A percentile compares a stretch with the other conserved stretches of the same genome.
These are phyloP conservation scores for Mus minutoides DNA, from an alignment of 2,797 vertebrate species.

Conservation along the genomic window DNA sequence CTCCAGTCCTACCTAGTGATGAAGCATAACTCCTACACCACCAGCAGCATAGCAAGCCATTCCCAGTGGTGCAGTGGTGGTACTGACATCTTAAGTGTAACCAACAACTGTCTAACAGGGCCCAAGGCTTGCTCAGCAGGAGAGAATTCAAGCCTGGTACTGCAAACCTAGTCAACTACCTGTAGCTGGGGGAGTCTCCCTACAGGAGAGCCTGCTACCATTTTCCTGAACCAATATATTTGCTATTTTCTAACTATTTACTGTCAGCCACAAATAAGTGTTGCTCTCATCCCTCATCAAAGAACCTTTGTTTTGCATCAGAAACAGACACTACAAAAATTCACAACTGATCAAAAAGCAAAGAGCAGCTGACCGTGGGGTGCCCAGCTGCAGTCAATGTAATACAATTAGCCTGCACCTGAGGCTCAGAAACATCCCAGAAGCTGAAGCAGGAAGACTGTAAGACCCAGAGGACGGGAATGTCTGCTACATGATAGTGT, in stretches of 20 bases:
- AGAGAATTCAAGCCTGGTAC: not conserved
- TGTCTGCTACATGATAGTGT: not conserved
- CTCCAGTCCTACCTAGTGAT: no score
- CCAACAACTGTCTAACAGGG: not conserved
- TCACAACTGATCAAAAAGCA: not conserved
- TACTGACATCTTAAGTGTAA: no score
- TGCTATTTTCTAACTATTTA: not conserved
- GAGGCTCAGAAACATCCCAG: not conserved
- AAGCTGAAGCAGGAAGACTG: not conserved
- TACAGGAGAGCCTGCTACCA: not conserved
- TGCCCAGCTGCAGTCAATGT: not conserved
- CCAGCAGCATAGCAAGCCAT: no score
- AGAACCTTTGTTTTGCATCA: not conserved
- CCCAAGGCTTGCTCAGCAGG: not conserved
- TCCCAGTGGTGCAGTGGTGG: not conserved
- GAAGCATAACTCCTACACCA: no score
- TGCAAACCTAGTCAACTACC: not conserved
- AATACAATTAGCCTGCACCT: not conserved
- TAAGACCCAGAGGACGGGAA: not conserved
- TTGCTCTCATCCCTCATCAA: not conserved
- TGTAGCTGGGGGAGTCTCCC: not conserved
- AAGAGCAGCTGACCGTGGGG: not conserved
- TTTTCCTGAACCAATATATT: not conserved
- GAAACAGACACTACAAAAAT: not conserved
- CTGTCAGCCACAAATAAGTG: not conserved